These are phyloP conservation scores for Apodemus sylvaticus DNA, from an alignment of 2,113 vertebrate species.

Conservation along the genomic window DNA sequence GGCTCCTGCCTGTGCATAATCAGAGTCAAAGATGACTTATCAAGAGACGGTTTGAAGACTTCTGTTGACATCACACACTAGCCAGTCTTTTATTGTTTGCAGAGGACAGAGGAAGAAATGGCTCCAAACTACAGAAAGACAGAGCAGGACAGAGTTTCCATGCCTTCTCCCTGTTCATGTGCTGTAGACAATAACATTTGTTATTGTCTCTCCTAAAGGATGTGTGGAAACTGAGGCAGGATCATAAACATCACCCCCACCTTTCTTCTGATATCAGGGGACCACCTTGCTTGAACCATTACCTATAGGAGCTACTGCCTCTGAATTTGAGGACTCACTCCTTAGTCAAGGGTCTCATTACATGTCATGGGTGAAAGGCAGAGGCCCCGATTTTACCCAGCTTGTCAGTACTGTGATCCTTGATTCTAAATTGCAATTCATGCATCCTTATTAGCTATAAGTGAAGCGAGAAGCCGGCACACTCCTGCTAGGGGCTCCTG, in stretches of 20 bases:
- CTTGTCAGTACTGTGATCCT: background rate
- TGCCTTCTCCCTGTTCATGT: background rate
- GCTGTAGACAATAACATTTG: slow-evolving; percentile 75
- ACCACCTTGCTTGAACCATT: background rate
- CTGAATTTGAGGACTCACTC: background rate
- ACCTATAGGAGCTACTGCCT: background rate
- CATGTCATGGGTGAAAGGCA: background rate
- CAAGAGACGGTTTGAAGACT: slow-evolving; percentile 17
- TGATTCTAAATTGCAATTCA: background rate
- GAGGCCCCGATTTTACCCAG: background rate
- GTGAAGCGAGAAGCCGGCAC: background rate
- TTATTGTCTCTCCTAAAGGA: slow-evolving; percentile 52
- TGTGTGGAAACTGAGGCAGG: slow-evolving; percentile 51
- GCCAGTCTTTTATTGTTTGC: slow-evolving; percentile 58
- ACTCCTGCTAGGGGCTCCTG: background rate
- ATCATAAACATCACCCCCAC: slow-evolving; percentile 65
- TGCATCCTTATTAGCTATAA: background rate
- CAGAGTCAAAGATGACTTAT: slow-evolving; percentile 49
- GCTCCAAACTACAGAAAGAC: background rate
- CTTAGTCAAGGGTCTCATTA: background rate
- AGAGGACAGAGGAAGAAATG: slow-evolving; percentile 60
- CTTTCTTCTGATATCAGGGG: slow-evolving; percentile 54
- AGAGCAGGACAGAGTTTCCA: background rate
- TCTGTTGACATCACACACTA: slow-evolving; percentile 43
- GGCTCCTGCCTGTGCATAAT: background rate